Percentiles rank a stretch among this genome's conserved stretches.
phyloP scores from a whole-genome alignment of 1,140 invertebrate genomes.

The Brachionus koreanus region DNA sequence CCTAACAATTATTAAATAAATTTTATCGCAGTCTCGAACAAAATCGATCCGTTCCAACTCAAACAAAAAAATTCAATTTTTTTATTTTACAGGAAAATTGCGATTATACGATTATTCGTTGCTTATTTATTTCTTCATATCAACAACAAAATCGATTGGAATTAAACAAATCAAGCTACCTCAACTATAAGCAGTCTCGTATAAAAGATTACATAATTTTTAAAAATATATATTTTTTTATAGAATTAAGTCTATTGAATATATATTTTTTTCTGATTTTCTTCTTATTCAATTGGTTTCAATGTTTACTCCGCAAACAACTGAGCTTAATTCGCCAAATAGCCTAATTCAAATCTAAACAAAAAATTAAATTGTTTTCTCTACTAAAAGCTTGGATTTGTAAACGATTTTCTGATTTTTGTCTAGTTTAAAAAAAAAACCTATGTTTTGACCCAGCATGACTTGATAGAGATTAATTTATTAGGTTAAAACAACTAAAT shows the following conservation, averaged over 20 bases:
- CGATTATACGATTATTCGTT: neutral
- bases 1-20: neutral
- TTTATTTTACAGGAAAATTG: neutral
- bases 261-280: no score
- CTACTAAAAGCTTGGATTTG: neutral
- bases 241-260: no score
- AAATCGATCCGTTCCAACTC: neutral
- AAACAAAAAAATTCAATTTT: conserved; percentile 1
- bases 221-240: neutral
- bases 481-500: neutral
- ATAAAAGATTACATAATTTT: neutral
- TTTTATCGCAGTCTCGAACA: neutral
- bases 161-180: neutral
- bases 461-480: neutral
- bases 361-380: neutral
- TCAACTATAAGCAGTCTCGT: neutral
- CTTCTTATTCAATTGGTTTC: no score
- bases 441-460: neutral
- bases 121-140: neutral
- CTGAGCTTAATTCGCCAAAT: no score
- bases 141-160: neutral
- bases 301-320: neutral
- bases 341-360: neutral
- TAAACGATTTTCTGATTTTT: neutral
- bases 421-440: neutral